Evolutionary conservation across 2,888 invertebrate genomes (phyloP).

Genomic region (Laothoe populi): DNA sequence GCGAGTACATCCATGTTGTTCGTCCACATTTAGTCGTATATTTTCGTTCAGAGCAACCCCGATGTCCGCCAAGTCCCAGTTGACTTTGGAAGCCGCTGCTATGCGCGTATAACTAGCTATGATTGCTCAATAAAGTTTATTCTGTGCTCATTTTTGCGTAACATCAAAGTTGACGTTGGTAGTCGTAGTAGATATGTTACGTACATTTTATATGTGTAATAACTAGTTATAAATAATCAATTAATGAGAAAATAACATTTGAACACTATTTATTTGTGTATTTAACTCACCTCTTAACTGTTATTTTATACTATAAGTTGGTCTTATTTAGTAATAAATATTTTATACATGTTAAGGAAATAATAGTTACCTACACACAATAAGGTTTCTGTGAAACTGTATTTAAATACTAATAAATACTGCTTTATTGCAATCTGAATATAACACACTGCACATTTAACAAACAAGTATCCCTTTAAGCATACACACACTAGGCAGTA

Average conservation of each 20-base stretch:
- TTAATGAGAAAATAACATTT: too few relatives aligned
- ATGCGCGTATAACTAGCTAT: background rate
- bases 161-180: conserved; percentile 32
- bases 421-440: too few relatives aligned
- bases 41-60: conserved; percentile 15
- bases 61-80: conserved; percentile 31
- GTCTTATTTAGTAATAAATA: background rate
- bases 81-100: conserved; percentile 31
- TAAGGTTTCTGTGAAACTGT: too few relatives aligned
- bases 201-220: conserved; percentile 28
- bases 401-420: too few relatives aligned
- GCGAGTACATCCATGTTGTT: conserved; percentile 12
- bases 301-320: background rate
- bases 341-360: too few relatives aligned
- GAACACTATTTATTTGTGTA: background rate
- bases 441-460: too few relatives aligned
- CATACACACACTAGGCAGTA: too few relatives aligned
- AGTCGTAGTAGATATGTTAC: too few relatives aligned
- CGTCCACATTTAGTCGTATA: conserved; percentile 22
- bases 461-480: too few relatives aligned
- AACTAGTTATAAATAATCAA: too few relatives aligned
- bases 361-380: too few relatives aligned
- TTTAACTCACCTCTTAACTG: too few relatives aligned
- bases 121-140: conserved; percentile 26
- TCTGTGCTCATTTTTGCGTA: conserved; percentile 25